Conservation (phyloP, 2,888 invertebrate genomes). For the Eilema depressum region DNA sequence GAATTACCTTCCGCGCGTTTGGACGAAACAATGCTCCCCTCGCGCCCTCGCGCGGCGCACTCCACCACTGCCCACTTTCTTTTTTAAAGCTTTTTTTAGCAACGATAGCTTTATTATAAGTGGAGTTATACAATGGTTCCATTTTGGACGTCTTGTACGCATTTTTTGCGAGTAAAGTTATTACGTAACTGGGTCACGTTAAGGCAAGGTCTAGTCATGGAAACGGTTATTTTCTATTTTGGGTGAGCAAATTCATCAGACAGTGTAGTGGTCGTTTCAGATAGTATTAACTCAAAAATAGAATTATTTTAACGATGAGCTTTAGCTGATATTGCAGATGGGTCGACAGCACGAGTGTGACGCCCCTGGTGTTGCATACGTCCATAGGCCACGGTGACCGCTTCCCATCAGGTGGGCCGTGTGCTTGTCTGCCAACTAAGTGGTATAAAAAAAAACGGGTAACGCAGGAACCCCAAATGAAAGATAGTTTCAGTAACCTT, state of each 20-base stretch:
- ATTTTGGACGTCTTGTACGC: neutral
- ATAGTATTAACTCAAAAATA: neutral
- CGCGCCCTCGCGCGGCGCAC: neutral
- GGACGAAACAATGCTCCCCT: constrained; percentile 34
- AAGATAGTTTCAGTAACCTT: too few species aligned
- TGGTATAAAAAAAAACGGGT: too few species aligned
- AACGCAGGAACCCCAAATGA: too few species aligned
- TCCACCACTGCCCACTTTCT: constrained; percentile 15
- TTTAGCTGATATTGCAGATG: too few species aligned
- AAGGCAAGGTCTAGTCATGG: neutral
- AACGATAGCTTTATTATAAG: constrained; percentile 12
- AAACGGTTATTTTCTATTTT: neutral
- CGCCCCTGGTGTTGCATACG: too few species aligned
- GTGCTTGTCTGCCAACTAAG: too few species aligned
- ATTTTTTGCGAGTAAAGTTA: neutral
- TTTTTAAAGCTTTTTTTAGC: constrained; percentile 32
- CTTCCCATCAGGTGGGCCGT: too few species aligned
- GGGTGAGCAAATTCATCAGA: neutral
- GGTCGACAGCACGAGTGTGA: too few species aligned
- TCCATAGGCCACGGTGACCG: too few species aligned
- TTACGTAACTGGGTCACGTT: neutral
- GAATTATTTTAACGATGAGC: too few species aligned
- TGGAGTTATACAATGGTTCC: constrained; percentile 9
- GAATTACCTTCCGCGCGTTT: constrained; percentile 46
- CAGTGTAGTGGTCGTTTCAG: too few species aligned